A percentile compares a stretch with the other conserved stretches of the same genome.
Evolutionary conservation across 2,888 invertebrate species (phyloP).

Genomic region (Calliopum simillimum): DNA sequence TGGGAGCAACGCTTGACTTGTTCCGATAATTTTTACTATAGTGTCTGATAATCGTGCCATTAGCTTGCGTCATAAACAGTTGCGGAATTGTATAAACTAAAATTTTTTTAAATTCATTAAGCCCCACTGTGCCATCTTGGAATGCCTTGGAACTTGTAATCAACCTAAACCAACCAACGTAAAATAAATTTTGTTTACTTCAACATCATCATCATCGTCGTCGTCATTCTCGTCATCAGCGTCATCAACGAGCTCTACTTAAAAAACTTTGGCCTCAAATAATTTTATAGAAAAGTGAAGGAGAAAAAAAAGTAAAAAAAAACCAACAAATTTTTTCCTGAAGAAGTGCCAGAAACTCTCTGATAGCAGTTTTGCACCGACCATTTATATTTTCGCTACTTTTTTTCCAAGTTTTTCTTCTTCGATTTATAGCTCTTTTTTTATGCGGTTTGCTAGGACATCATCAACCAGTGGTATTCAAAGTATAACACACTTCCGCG

Average conservation of each 20-base stretch:
- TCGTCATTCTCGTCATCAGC: constrained; percentile 16
- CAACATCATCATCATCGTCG: constrained; percentile 14
- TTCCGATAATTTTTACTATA: too few relatives aligned
- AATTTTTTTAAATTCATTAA: too few relatives aligned
- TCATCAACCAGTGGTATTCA: constrained; percentile 17
- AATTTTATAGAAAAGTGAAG: constrained; percentile 16
- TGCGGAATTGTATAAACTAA: too few relatives aligned
- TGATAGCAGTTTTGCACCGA: too few relatives aligned
- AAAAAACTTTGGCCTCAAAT: constrained; percentile 38
- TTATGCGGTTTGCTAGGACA: constrained; percentile 33
- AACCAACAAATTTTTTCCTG: too few relatives aligned
- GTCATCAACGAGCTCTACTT: constrained; percentile 26
- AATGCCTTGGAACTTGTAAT: neutral
- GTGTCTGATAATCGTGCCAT: too few relatives aligned
- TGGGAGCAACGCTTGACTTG: too few relatives aligned
- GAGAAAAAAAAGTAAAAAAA: constrained; percentile 1
- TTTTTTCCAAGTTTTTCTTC: neutral
- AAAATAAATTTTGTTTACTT: constrained; percentile 15
- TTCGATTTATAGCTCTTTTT: constrained; percentile 11
- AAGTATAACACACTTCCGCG: constrained; percentile 24
- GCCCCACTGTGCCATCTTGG: too few relatives aligned
- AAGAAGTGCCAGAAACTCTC: constrained; percentile 24
- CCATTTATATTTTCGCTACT: too few relatives aligned
- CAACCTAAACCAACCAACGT: constrained; percentile 8
- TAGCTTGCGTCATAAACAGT: too few relatives aligned